phyloP scores from a whole-genome alignment of 2,797 vertebrate species.

The Arremon aurantiirostris region DNA sequence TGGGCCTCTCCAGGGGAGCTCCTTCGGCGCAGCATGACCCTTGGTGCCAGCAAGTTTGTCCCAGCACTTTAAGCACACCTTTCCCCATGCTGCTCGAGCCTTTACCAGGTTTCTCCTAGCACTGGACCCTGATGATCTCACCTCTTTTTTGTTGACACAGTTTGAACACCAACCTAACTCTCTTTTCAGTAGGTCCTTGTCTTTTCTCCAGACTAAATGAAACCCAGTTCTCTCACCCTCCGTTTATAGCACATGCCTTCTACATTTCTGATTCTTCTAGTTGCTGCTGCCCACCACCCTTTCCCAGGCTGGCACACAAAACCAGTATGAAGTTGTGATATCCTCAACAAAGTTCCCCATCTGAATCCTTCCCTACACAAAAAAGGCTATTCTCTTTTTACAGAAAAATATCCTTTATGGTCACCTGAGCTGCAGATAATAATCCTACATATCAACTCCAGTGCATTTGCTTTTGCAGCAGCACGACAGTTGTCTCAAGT shows the following conservation, averaged over 20 bases:
- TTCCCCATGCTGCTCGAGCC: accelerated
- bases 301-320: background rate
- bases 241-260: accelerated
- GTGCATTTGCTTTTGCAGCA: background rate
- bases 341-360: background rate
- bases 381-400: background rate
- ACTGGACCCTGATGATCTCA: background rate
- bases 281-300: background rate
- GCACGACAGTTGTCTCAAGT: background rate
- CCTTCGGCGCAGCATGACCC: accelerated
- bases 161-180: background rate
- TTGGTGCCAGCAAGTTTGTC: background rate
- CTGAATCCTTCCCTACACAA: background rate
- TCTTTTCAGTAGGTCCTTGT: accelerated
- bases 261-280: background rate
- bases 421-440: background rate
- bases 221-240: background rate
- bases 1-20: background rate
- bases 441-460: background rate
- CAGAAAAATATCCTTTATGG: background rate
- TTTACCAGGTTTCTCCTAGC: background rate
- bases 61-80: background rate
- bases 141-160: background rate
- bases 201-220: background rate
- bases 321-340: background rate